Conservation (phyloP, 2,113 vertebrate species). For the Okapia johnstoni region DNA sequence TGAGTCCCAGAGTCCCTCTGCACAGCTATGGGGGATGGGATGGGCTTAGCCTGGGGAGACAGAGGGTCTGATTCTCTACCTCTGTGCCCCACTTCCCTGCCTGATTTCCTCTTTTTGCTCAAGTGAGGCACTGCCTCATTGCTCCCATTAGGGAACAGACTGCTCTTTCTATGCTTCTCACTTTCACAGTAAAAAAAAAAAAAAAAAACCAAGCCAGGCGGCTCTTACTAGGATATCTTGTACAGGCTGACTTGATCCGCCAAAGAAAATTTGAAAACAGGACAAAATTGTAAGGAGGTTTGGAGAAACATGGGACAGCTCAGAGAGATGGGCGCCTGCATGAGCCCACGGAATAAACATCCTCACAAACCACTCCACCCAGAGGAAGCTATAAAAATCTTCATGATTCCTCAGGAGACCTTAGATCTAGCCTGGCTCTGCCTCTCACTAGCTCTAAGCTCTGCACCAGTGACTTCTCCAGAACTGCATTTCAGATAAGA, state of each 20-base stretch:
- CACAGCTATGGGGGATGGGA: not conserved
- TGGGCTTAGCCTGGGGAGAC: not conserved
- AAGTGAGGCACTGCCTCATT: not conserved
- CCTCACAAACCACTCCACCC: not conserved
- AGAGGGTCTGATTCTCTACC: not conserved
- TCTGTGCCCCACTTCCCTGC: not conserved
- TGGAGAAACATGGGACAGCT: not conserved
- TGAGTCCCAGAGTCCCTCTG: too few relatives aligned
- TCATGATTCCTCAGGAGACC: slow-evolving; percentile 24
- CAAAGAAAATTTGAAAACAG: slow-evolving; percentile 28
- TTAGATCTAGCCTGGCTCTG: not conserved
- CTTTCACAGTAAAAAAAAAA: not conserved
- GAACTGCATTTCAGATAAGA: not conserved
- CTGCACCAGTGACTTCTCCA: not conserved
- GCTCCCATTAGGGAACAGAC: not conserved
- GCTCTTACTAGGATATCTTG: not conserved
- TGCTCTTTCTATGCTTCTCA: not conserved
- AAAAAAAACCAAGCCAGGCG: not conserved
- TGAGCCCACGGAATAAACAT: not conserved
- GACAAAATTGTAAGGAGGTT: not conserved
- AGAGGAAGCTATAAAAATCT: slow-evolving; percentile 40
- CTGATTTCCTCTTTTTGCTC: not conserved
- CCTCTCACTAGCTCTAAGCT: not conserved
- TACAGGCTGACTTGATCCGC: not conserved
- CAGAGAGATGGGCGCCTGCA: not conserved